A percentile compares a stretch with the other conserved stretches of the same genome.
These are phyloP conservation scores for Xylocopa sonorina DNA, from an alignment of 1,140 invertebrate genomes.

Conservation along the genomic window DNA sequence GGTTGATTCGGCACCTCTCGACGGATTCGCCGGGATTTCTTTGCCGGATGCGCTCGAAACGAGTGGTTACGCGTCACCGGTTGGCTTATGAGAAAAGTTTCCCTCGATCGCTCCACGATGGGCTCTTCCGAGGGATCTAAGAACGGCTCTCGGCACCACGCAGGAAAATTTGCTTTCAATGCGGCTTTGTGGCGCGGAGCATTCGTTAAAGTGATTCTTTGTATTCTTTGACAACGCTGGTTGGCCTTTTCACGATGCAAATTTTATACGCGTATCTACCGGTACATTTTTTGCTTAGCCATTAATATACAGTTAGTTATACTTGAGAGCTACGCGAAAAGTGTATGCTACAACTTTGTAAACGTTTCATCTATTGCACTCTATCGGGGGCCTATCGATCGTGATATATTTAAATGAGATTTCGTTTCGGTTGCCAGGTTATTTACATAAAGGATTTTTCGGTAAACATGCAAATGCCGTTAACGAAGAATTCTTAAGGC, in stretches of 20 bases:
- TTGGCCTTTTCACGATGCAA: too few relatives aligned
- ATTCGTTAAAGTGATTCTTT: not conserved
- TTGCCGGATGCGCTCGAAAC: not conserved
- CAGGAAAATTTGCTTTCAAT: not conserved
- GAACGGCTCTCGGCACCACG: not conserved
- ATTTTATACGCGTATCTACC: too few relatives aligned
- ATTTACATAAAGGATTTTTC: slow-evolving; percentile 27
- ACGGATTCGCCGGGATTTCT: not conserved
- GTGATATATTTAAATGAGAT: not conserved
- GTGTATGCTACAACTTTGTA: too few relatives aligned
- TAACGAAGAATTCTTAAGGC: slow-evolving; percentile 32
- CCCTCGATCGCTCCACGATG: not conserved
- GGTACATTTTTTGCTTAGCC: too few relatives aligned
- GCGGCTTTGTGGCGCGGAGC: too few relatives aligned
- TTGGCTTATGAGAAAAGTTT: slow-evolving; percentile 18
- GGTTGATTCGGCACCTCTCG: not conserved
- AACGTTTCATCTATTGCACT: not conserved
- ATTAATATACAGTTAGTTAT: too few relatives aligned
- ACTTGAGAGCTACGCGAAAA: too few relatives aligned
- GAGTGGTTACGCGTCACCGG: not conserved
- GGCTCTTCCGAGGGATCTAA: not conserved
- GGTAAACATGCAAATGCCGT: slow-evolving; percentile 55
- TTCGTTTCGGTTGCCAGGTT: not conserved
- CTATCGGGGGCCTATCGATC: not conserved
- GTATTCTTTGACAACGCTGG: not conserved